Base-by-base conservation (phyloP, 2,113 vertebrate species). In the Anas platyrhynchos region DNA sequence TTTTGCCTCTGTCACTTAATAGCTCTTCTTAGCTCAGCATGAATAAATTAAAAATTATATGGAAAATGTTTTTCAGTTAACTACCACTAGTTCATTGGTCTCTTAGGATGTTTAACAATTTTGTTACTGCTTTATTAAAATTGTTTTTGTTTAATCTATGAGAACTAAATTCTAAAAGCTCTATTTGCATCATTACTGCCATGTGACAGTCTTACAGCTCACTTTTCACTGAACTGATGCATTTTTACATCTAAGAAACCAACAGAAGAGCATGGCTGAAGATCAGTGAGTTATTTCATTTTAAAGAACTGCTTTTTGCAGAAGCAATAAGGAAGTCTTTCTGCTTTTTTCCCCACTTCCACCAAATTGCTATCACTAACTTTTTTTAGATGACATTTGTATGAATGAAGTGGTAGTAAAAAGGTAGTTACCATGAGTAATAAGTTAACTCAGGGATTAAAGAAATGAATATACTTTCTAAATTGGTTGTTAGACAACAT, bases 391-490 rank as follows among this genome's bases (percentile, higher is more conserved):
- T 98, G 97, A 97, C 95, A 97, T 97, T 97, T 96, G 97, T 98
- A 98, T 98, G 97, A 96, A 93, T 96, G 87, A 93, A 95, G 87
- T 96, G 92, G 96, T 96, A 97, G 82, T 96, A 95, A 94, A 97
- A 97, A 92, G 75, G 89, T 89, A 97, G 95, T 97, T 97, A 94
- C 88, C 89, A 89, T 97, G 94, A 97, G 73, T 97, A 95, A 97
- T 97, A 97, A 97, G 93, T 97, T 95, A 97, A 98, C 98, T 98
- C 98, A 98, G 86, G 97, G 97, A 98, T 97, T 98, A 95, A 83
- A 97, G 97, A 97, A 96, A 96, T 83, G 7, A 96, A 7, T 97
- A 96, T 54, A 21, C 86, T 96, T 95, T 96, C 93, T 96, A 95
- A 73, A 94, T 96, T 82, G 67, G 71, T 90, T 92, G 71, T 55